Evolutionary conservation across 2,888 invertebrate species (phyloP), one percentile per base, ranked within the genome.

Genomic region (Chrysolina haemoptera): DNA sequence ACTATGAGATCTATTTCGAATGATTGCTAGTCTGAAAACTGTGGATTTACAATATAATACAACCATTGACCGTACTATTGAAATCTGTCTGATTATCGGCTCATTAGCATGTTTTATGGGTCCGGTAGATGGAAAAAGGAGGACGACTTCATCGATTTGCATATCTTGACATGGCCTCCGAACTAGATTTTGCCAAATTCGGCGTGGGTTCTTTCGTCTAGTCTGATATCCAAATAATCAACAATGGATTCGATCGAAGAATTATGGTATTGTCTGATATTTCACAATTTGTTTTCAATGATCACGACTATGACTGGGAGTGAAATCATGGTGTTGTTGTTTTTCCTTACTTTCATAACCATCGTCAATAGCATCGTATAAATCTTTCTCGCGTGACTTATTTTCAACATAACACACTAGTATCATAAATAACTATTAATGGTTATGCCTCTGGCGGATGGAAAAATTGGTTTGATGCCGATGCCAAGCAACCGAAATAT

Each of bases 151-250:
- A 74, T 76, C 81, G 79, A 82, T 82, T 82, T 82, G 81, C 82
- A 82, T 82, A 82, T 81, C 81, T 82, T 81, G 82, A 82, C 82
- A 81, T 81, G 81, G 78, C 81, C 16, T 43, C 3, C n/a, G 18
- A 50, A 14, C 16, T 14, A 1, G 14, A 1, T 16, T 50, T n/a
- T 12, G 18, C 18, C 9, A 46, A 46, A 14, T 2, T 14, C 0
- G 4, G 46, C 46, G 50, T 50, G 18, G 50, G 50, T 50, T 43
- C 12, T 43, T 1, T 18, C 50, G 18, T 46, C n/a, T 46, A 18
- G 18, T 50, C n/a, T 50, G 1, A 18, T 50, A 5, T 50, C 16
- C 9, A 50, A 18, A 18, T 16, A 10, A 50, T 9, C 9, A 18
- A 50, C 50, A 18, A 50, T 50, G 50, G 18, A 9, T 18, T 50